Conservation (phyloP, 2,797 vertebrate genomes). For the Characodon lateralis region DNA sequence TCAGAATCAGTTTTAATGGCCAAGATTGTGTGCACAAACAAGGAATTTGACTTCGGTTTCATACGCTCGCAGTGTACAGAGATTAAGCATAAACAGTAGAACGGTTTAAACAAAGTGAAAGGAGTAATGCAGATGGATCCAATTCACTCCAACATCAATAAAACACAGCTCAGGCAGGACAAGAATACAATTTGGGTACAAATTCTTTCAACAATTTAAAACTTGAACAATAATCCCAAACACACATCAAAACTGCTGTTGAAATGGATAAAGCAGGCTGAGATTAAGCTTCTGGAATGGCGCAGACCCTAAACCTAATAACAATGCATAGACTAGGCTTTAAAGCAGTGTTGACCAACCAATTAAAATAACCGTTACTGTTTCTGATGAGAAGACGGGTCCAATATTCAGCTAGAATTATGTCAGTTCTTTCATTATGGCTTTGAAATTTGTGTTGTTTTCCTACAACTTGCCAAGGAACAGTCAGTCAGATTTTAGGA, state of each 20-base stretch:
- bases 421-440: background rate
- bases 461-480: background rate
- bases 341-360: too few species aligned
- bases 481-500: background rate
- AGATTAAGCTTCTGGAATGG: background rate
- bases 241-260: background rate
- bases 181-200: too few species aligned
- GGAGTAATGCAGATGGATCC: background rate
- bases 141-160: too few species aligned
- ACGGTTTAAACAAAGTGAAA: background rate
- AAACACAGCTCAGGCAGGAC: too few species aligned
- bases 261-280: background rate
- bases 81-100: background rate
- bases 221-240: background rate
- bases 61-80: background rate
- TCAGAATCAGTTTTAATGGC: too few species aligned
- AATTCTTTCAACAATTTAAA: background rate
- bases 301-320: background rate
- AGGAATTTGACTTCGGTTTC: background rate
- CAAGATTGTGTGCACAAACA: background rate
- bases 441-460: background rate
- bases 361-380: background rate
- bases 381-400: background rate
- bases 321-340: background rate
- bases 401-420: background rate